A percentile compares a stretch with the other conserved stretches of the same genome.
Conservation (phyloP, 2,797 vertebrate species). For the Ctenopoma multispine region DNA sequence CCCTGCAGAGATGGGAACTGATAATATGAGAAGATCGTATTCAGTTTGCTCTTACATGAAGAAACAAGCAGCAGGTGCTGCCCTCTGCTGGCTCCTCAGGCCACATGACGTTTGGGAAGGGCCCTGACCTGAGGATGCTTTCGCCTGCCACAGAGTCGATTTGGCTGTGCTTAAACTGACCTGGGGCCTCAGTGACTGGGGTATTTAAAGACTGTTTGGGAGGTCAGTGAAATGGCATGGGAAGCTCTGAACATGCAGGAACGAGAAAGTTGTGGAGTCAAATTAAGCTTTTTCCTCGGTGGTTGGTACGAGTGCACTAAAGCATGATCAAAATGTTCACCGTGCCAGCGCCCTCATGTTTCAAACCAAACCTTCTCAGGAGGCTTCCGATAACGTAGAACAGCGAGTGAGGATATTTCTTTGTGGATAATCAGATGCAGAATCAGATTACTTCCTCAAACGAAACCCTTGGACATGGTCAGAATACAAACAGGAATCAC, state of each 20-base stretch:
- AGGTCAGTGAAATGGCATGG: conserved; percentile 19
- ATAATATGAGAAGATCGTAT: no score
- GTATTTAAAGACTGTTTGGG: conserved; percentile 29
- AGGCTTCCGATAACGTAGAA: neutral
- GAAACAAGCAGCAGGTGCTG: conserved; percentile 12
- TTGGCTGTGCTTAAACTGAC: conserved; percentile 29
- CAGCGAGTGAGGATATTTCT: neutral
- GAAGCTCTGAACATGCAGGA: conserved; percentile 16
- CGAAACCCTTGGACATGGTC: neutral
- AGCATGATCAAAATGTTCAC: neutral
- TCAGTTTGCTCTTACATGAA: no score
- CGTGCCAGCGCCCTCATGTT: neutral
- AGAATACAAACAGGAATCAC: conserved; percentile 9
- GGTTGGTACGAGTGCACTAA: no score
- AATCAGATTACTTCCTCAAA: neutral
- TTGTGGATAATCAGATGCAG: conserved; percentile 2
- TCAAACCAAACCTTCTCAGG: neutral
- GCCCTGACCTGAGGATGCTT: conserved; percentile 17
- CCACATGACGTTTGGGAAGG: neutral
- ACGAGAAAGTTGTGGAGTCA: neutral
- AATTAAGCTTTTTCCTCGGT: neutral
- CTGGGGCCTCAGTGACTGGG: conserved; percentile 20
- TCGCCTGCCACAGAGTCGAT: neutral
- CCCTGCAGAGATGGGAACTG: no score
- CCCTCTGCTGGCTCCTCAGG: conserved; percentile 43